Percentiles rank a stretch among this genome's conserved stretches.
phyloP scores from a whole-genome alignment of 2,888 invertebrate species.

The Agelastica alni region DNA sequence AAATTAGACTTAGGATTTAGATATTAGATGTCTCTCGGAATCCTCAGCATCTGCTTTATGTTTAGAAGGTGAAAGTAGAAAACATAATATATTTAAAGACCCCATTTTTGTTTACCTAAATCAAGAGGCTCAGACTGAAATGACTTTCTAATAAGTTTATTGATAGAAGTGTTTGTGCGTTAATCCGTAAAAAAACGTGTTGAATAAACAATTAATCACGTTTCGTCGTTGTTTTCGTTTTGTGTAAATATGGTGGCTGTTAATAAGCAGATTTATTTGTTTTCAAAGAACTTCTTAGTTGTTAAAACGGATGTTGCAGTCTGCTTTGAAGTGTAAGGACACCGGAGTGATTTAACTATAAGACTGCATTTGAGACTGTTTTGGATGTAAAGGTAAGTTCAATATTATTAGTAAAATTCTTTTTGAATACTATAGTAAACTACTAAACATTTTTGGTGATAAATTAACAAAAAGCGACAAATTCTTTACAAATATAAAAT shows the following conservation, averaged over 20 bases:
- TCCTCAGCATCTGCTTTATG: neutral
- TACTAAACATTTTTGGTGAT: too few species aligned
- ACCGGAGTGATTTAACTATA: conserved; percentile 2
- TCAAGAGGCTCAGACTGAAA: neutral
- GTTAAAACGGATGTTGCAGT: conserved; percentile 6
- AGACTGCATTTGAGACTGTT: conserved; percentile 10
- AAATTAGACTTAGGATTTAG: conserved; percentile 12
- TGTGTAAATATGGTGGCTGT: conserved; percentile 24
- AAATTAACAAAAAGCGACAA: too few species aligned
- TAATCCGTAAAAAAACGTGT: neutral
- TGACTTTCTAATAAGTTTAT: neutral
- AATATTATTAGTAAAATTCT: neutral
- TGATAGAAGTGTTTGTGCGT: neutral
- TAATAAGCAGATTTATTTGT: conserved; percentile 29
- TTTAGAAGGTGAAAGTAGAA: conserved; percentile 18
- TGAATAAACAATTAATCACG: neutral
- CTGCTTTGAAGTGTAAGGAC: conserved; percentile 9
- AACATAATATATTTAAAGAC: neutral
- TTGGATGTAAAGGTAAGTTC: conserved; percentile 5
- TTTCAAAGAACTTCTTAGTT: conserved; percentile 26
- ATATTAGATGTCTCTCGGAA: conserved; percentile 11
- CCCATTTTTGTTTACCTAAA: conserved; percentile 7
- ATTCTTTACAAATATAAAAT: too few species aligned
- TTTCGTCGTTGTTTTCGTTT: neutral
- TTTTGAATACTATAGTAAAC: too few species aligned